Evolutionary conservation across 2,797 vertebrate species (phyloP), one percentile per base, ranked within the genome.

Genomic region (Vespertilio murinus): DNA sequence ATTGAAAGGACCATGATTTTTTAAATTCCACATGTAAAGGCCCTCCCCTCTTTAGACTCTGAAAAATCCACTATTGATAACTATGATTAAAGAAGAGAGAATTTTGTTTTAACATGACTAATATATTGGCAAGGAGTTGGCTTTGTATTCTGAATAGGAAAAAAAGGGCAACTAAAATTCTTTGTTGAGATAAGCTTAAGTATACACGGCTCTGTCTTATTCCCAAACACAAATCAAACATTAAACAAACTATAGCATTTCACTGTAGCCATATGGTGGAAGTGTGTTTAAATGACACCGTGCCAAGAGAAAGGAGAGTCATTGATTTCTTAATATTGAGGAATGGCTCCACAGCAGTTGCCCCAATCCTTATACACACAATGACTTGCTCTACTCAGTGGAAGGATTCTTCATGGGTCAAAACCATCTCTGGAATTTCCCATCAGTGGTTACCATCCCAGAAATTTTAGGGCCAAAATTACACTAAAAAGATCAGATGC

Each of bases 161-260:
- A 10, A 80, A 95, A 90, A 82, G 45, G 25, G n/a, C 30, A 92
- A 79, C 30, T 71, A 81, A 75, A 93, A 95, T 71, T 25, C 30
- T 93, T 94, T 56, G n/a, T 86, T 95, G 56, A 90, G 80, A 65
- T 88, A 91, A 67, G 64, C 64, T 45, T 83, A 89, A 61, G 13
- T 52, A 80, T 61, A 52, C 20, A 9, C 8, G 6, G 35, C 73
- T 71, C 49, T 87, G 25, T 79, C 42, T 49, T 38, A 42, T 2
- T 74, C 74, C n/a, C 75, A 80, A 82, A 85, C 56, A 75, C 17
- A 91, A 11, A 92, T 61, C 20, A 94, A 86, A 80, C 23, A 88
- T 79, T 80, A 74, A 70, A 67, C 35, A 90, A 87, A 86, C 88
- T 28, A 65, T 6, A 61, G 2, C 45, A 7, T 13, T 23, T 88